phyloP scores from a whole-genome alignment of 1,140 invertebrate genomes.

The Neodiprion pinetum region DNA sequence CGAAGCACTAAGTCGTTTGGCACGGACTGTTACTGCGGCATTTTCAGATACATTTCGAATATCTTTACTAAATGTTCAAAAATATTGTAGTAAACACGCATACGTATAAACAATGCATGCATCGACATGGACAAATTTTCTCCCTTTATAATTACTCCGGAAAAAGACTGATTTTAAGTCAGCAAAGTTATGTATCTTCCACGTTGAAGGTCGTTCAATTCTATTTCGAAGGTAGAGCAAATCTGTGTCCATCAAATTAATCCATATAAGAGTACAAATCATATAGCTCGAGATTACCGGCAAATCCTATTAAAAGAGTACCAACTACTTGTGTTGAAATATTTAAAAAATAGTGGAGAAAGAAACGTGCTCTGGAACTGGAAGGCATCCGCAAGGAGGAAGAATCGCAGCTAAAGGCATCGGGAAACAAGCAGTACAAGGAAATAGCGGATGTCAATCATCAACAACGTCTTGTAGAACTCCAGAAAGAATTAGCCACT shows the following conservation, averaged over 20 bases:
- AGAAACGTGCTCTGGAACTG: conserved; percentile 60
- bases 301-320: too few species aligned
- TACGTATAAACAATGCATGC: not conserved
- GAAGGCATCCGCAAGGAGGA: conserved; percentile 67
- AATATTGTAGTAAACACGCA: not conserved
- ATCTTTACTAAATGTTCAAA: not conserved
- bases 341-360: conserved; percentile 37
- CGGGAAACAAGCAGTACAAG: conserved; percentile 71
- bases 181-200: too few species aligned
- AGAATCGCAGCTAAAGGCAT: conserved; percentile 68
- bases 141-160: not conserved
- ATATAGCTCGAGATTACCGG: too few species aligned
- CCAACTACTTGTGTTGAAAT: too few species aligned
- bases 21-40: not conserved
- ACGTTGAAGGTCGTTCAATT: not conserved
- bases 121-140: not conserved
- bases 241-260: not conserved
- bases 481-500: conserved; percentile 63
- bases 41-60: not conserved
- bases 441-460: conserved; percentile 75
- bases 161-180: not conserved
- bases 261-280: not conserved
- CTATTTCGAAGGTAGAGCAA: not conserved
- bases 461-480: conserved; percentile 70
- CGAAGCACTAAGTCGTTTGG: not conserved